phyloP scores from a whole-genome alignment of 30 jellyfish, hydroid and myxozoan species.

The Aurelia aurita region DNA sequence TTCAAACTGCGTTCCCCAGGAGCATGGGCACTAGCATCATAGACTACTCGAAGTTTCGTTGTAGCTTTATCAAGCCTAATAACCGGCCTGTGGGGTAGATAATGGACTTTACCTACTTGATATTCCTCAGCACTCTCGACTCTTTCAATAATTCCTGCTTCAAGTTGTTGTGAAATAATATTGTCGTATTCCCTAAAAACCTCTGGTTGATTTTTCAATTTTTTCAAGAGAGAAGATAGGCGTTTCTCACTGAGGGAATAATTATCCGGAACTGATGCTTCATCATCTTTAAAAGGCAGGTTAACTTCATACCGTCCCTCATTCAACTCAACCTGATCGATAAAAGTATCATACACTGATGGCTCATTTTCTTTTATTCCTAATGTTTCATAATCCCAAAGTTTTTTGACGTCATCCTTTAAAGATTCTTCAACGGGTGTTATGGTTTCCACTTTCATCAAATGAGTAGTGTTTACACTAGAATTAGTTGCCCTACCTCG shows the following conservation, averaged over 20 bases:
- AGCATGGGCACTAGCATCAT: slow-evolving; percentile 37
- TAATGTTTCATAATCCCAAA: slow-evolving; percentile 36
- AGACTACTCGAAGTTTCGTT: slow-evolving; percentile 41
- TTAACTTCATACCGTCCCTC: slow-evolving; percentile 2
- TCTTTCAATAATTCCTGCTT: slow-evolving; percentile 9
- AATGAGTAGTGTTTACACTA: neutral
- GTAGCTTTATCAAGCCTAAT: slow-evolving; percentile 20
- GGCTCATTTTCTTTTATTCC: slow-evolving; percentile 7
- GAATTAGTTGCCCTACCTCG: neutral
- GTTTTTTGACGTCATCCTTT: neutral
- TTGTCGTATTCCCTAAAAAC: neutral
- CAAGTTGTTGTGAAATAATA: neutral
- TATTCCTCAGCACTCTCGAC: neutral
- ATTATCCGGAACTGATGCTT: neutral
- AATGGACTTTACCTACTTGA: slow-evolving; percentile 4
- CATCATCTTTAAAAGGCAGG: slow-evolving; percentile 22
- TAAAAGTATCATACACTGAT: neutral
- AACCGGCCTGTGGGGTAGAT: slow-evolving; percentile 47
- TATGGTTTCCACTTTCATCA: neutral
- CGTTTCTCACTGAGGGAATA: neutral
- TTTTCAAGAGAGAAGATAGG: neutral
- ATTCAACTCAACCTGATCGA: neutral
- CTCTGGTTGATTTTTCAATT: slow-evolving; percentile 4
- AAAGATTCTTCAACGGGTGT: neutral
- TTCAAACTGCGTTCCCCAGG: slow-evolving; percentile 7